phyloP scores from a whole-genome alignment of 2,888 invertebrate species.

The Hydropsyche betteni region DNA sequence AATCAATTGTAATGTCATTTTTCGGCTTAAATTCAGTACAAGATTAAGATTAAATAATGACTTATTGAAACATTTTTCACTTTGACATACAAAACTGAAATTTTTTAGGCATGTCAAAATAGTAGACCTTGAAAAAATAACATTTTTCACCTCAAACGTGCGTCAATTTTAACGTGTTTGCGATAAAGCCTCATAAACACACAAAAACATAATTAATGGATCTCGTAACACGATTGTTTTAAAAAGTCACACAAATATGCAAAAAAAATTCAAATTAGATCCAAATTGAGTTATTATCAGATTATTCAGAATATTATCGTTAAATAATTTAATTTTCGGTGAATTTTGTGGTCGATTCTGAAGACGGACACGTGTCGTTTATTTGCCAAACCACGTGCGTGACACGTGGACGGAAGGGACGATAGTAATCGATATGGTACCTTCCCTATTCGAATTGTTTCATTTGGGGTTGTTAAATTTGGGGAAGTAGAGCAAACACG shows the following conservation, averaged over 20 bases:
- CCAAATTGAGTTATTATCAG: too few relatives aligned
- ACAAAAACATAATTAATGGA: slow-evolving; percentile 10
- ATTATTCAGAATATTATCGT: too few relatives aligned
- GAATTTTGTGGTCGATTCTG: neutral
- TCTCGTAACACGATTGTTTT: neutral
- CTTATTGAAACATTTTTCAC: too few relatives aligned
- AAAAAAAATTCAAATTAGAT: too few relatives aligned
- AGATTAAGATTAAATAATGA: too few relatives aligned
- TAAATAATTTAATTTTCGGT: too few relatives aligned
- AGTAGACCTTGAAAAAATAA: neutral
- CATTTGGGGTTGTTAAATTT: slow-evolving; percentile 10
- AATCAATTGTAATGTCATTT: too few relatives aligned
- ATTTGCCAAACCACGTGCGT: slow-evolving; percentile 38
- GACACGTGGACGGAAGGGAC: slow-evolving; percentile 45
- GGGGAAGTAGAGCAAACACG: slow-evolving; percentile 20
- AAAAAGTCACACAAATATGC: too few relatives aligned
- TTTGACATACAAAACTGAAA: too few relatives aligned
- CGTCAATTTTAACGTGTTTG: slow-evolving; percentile 18
- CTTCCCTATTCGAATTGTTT: slow-evolving; percentile 16
- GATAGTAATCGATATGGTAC: slow-evolving; percentile 39
- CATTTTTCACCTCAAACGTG: neutral
- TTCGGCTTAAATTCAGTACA: too few relatives aligned
- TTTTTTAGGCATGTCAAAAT: too few relatives aligned
- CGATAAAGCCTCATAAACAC: slow-evolving; percentile 2
- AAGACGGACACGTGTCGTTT: slow-evolving; percentile 14